Conservation (phyloP, 2,888 invertebrate genomes). For the Bursaphelenchus okinawaensis region DNA sequence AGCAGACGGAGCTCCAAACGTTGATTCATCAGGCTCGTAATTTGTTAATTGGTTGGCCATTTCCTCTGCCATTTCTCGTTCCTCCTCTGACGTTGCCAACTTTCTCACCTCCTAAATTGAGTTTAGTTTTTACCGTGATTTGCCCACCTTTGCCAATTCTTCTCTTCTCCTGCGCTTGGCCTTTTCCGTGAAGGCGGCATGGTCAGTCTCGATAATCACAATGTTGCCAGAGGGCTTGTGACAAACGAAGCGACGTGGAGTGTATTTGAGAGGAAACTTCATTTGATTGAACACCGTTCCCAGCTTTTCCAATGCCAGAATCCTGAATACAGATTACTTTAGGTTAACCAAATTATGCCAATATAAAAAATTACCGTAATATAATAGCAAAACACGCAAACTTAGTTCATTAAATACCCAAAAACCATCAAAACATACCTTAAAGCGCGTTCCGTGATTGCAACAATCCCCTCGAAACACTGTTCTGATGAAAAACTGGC, state of each 20-base stretch:
- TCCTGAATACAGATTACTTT: constrained; percentile 63
- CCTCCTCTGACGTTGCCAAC: constrained; percentile 83
- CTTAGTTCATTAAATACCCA: not conserved
- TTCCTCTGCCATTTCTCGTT: constrained; percentile 85
- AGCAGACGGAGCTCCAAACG: constrained; percentile 92
- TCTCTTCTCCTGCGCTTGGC: constrained; percentile 84
- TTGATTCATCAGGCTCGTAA: constrained; percentile 76
- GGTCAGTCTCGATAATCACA: constrained; percentile 89
- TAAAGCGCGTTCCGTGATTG: constrained; percentile 92
- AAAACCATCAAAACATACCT: constrained; percentile 61
- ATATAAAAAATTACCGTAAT: not conserved
- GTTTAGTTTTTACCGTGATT: not conserved
- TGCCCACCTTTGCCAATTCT: constrained; percentile 78
- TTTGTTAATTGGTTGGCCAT: constrained; percentile 79
- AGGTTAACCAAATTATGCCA: not conserved
- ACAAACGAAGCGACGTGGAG: constrained; percentile 72
- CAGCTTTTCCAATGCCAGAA: constrained; percentile 91
- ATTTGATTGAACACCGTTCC: constrained; percentile 95
- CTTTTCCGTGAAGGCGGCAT: constrained; percentile 94
- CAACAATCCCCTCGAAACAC: constrained; percentile 97
- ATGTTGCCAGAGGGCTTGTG: constrained; percentile 84
- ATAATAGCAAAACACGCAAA: not conserved
- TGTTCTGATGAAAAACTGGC: constrained; percentile 91
- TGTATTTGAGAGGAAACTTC: constrained; percentile 84
- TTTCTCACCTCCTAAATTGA: constrained; percentile 77